Base-by-base conservation (phyloP, 2,113 vertebrate genomes). In the Apistogramma diplotaenia region DNA sequence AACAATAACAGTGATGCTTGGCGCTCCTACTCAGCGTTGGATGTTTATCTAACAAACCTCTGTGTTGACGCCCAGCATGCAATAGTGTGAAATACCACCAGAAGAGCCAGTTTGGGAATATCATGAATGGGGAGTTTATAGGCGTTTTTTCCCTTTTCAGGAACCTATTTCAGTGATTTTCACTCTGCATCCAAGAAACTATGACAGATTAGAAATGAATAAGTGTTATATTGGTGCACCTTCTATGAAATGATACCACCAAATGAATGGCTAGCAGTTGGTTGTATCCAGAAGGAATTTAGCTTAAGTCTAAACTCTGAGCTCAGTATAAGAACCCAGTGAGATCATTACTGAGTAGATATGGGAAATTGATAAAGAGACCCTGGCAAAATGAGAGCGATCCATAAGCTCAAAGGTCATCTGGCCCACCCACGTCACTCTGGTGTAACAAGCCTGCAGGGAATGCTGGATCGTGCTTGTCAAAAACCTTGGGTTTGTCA, bases 1-100 rank as follows among this genome's bases (percentile, higher is more conserved):
- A 94, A 93, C 89, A 94, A 94, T 93, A 94, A 94, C 94, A 93
- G 84, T 93, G 93, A 91, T 90, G 91, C 86, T 90, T 89, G 84
- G 79, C n/a, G 90, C 94, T 94, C 93, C 94, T 94, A 95, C 94
- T 92, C 93, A 87, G 80, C 81, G 91, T 93, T 93, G 92, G 91
- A 87, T 92, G 92, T 91, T 92, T 92, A 76, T 89, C 87, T 89
- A 90, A 81, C 85, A 82, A 89, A 86, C 90, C 89, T 83, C 84
- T 93, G 91, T 81, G 85, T 87, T 76, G 46, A 86, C 90, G 86
- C 89, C 84, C 80, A 85, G 31, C 33, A 74, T 65, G 51, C 84
- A 78, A 33, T 60, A 72, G 83, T 87, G 93, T 91, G 90, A 94
- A 92, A 91, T 83, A 75, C 86, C 88, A 90, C 74, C 74, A 51